Base-by-base conservation (phyloP, 2,797 vertebrate species). In the Sebastes glaucus region DNA sequence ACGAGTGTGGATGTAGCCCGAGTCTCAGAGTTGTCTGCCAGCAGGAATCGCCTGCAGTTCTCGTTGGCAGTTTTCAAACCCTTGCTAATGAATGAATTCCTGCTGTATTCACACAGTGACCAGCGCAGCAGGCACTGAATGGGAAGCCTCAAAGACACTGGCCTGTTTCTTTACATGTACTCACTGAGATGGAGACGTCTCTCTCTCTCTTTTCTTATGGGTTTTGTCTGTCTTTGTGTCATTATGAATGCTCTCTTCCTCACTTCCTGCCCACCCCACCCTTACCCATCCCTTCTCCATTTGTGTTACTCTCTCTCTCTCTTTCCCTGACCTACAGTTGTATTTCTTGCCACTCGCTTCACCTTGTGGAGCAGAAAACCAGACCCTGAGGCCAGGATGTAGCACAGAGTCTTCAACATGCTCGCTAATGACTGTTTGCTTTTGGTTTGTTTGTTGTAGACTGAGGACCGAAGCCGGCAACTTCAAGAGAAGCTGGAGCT, bases 401-500 rank as follows among this genome's bases (percentile, higher is more conserved):
- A 20, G 35, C 52, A 20, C 27, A 60, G 55, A 28, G 9, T 68
- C 71, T 53, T 49, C 9, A 14, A 11, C 8, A 1, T 61, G 30
- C 42, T 65, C 10, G 28, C 38, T 25, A 69, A 69, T 77, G 64
- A 57, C 35, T 46, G 61, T 79, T 83, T 84, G 38, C 32, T n/a
- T 4, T 62, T 85, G 64, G 4, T 75, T 56, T 73, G 22, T 5
- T 80, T 4, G 53, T 86, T 61, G 23, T 63, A 99, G 98, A 97
- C 96, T 1, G 98, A 99, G 93, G 98, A 99, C 53, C 97, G 96
- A 83, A 98, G 97, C 81, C 95, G 98, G 32, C 98, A 98, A 27
- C 90, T 99, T 69, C 98, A 99, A 81, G 98, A 99, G 79, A 96
- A 99, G 75, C 93, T 99, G 87, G 98, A 99, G 83, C 83, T 99